Evolutionary conservation across 2,888 invertebrate genomes (phyloP).

Genomic region (Drosophila pullipes): DNA sequence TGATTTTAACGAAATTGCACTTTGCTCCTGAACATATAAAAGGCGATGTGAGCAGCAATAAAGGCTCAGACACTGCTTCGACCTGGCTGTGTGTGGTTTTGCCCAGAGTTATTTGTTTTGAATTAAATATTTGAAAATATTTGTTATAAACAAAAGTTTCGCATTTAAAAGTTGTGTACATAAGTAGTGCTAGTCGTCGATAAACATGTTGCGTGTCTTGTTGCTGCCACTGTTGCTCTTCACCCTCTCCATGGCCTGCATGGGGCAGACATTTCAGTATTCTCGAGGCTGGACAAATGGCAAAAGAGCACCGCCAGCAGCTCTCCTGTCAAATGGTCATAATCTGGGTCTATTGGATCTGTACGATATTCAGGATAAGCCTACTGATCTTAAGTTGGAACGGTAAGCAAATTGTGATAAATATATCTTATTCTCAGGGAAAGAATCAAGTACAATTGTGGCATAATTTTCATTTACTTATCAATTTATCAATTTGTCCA

Average conservation of each 20-base stretch:
- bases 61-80: constrained; percentile 52
- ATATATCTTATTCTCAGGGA: background rate
- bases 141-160: constrained; percentile 10
- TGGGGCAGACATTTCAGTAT: constrained; percentile 91
- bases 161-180: background rate
- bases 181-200: background rate
- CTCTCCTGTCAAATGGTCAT: constrained; percentile 47
- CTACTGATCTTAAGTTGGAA: constrained; percentile 79
- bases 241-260: constrained; percentile 81
- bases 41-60: constrained; percentile 38
- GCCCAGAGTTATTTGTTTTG: constrained; percentile 14
- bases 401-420: constrained; percentile 61
- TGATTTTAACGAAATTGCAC: constrained; percentile 55
- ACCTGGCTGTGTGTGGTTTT: constrained; percentile 41
- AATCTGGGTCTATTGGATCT: constrained; percentile 73
- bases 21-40: constrained; percentile 60
- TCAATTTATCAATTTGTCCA: background rate
- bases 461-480: background rate
- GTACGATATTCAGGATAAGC: constrained; percentile 75
- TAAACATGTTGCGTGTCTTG: constrained; percentile 72
- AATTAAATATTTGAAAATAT: constrained; percentile 1
- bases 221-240: constrained; percentile 75
- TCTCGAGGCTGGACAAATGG: constrained; percentile 92
- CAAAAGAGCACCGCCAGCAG: constrained; percentile 85
- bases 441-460: background rate